phyloP scores from a whole-genome alignment of 2,888 invertebrate species.

The Mallateleia sp. region DNA sequence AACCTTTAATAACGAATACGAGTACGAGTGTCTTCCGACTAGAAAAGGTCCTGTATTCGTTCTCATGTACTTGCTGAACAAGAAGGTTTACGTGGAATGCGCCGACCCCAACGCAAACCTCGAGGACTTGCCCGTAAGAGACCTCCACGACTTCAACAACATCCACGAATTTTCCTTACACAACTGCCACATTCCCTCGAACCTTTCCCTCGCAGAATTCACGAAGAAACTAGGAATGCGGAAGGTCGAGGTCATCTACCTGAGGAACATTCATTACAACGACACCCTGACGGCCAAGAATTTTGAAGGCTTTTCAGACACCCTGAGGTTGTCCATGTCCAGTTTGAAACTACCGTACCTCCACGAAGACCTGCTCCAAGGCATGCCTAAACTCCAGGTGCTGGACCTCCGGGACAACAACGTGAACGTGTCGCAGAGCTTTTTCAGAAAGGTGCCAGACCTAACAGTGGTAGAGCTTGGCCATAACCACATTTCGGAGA shows the following conservation, averaged over 20 bases:
- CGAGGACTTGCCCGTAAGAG: constrained; percentile 13
- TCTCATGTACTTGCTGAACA: background rate
- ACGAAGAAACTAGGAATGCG: constrained; percentile 77
- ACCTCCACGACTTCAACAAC: constrained; percentile 5
- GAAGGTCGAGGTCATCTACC: constrained; percentile 73
- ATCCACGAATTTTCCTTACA: constrained; percentile 21
- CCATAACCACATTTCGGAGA: constrained; percentile 91
- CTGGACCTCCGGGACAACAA: constrained; percentile 62
- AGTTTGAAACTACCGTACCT: constrained; percentile 92
- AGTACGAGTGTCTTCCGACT: constrained; percentile 35
- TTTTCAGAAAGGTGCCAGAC: constrained; percentile 83
- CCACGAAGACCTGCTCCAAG: constrained; percentile 91
- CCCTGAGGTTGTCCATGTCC: constrained; percentile 89
- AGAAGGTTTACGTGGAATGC: constrained; percentile 31
- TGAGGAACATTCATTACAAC: constrained; percentile 64
- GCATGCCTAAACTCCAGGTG: constrained; percentile 62
- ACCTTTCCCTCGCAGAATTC: constrained; percentile 78
- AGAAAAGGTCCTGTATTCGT: constrained; percentile 3
- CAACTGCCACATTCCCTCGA: constrained; percentile 81
- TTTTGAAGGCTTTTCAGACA: constrained; percentile 46
- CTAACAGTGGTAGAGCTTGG: constrained; percentile 92
- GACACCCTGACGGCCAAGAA: constrained; percentile 59
- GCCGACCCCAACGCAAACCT: background rate
- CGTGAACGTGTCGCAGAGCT: constrained; percentile 63
- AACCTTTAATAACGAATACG: constrained; percentile 3